Base-by-base conservation (phyloP, 2,113 vertebrate species). In the Setophaga kirtlandii region DNA sequence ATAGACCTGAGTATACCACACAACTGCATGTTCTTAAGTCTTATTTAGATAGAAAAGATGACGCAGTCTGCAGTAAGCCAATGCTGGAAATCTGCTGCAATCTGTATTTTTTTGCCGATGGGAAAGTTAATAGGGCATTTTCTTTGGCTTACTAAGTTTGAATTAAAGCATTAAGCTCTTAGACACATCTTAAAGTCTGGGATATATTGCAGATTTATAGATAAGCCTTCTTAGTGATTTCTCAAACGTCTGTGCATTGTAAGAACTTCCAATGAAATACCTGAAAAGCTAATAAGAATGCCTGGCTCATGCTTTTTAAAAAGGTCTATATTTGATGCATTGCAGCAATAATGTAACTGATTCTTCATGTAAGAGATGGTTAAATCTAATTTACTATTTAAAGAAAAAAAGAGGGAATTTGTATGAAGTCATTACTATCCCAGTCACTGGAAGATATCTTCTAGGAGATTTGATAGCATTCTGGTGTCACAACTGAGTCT, bases 131-230 rank as follows among this genome's bases (percentile, higher is more conserved):
- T 77, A 77, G 4, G 52, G 28, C 42, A 55, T 91, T 91, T 92
- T 88, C 25, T 90, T 83, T 47, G 31, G n/a, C 73, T 96, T 65
- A 70, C 33, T 59, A 87, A 20, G 19, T 85, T 94, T 83, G 65
- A 95, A 93, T 84, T 83, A 78, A 71, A 78, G 87, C 10, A 63
- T 91, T 59, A 86, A 64, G 25, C 74, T 91, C 67, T 85, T 81
- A 86, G 75, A 67, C 11, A 60, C 46, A 68, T 90, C 89, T 50
- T 77, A 80, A 81, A 8, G 47, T 84, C 87, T 27, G 28, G 58
- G n/a, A 46, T 85, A 63, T 79, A 73, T 42, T 77, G 12, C n/a
- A 89, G 55, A 93, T 93, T 95, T 87, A 83, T 53, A 82, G 56
- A 84, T 79, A 90, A 93, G 41, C 41, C 52, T 85, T 76, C 81